These are phyloP conservation scores for Pantherophis vulpinus DNA, from an alignment of 2,797 vertebrate species.

Conservation along the genomic window DNA sequence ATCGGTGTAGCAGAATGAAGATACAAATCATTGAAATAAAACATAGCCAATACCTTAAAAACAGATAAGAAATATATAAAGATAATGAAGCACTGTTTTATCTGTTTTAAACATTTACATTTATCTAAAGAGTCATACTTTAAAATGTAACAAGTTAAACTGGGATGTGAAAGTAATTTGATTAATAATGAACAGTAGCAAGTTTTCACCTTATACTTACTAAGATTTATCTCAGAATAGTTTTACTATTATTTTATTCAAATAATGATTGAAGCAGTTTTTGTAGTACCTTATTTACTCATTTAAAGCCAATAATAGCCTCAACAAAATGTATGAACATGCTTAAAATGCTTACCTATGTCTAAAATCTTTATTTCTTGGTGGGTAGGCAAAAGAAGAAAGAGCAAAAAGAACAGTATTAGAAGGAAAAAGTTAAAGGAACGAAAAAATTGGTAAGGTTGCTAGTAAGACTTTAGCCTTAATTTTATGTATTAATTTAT, in stretches of 20 bases:
- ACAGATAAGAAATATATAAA: conserved; percentile 43
- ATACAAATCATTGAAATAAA: conserved; percentile 24
- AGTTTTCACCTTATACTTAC: conserved; percentile 48
- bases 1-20: background rate
- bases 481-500: background rate
- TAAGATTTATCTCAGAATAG: conserved; percentile 56
- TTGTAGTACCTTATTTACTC: conserved; percentile 60
- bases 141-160: background rate
- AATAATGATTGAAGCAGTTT: conserved; percentile 52
- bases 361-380: conserved; percentile 99
- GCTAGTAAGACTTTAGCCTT: background rate
- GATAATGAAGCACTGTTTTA: background rate
- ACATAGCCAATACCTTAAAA: conserved; percentile 23
- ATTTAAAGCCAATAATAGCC: conserved; percentile 57
- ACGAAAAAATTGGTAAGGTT: conserved; percentile 45
- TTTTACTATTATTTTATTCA: conserved; percentile 35
- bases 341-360: conserved; percentile 92
- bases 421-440: conserved; percentile 68
- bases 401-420: conserved; percentile 69
- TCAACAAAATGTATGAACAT: conserved; percentile 62
- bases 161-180: background rate
- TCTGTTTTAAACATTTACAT: background rate
- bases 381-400: conserved; percentile 74
- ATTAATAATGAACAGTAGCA: background rate
- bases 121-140: background rate